Conservation (phyloP, 1,140 invertebrate genomes). For the Drosophila grimshawi region DNA sequence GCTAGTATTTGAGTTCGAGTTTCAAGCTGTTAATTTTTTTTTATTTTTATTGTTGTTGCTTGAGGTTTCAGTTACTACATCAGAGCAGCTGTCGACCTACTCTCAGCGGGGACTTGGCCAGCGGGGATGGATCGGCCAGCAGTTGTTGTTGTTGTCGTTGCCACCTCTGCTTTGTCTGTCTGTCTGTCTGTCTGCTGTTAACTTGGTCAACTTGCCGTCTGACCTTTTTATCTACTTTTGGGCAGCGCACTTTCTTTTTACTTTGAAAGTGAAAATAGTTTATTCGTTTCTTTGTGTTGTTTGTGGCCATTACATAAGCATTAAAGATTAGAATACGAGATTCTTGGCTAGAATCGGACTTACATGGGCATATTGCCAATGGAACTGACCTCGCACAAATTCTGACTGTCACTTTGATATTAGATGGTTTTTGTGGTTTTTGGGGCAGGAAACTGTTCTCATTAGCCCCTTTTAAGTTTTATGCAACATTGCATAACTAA, state of each 20-base stretch:
- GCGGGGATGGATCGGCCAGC: neutral
- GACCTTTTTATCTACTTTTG: constrained; percentile 44
- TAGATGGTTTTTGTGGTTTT: neutral
- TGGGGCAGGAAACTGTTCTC: too few species aligned
- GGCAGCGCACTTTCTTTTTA: constrained; percentile 36
- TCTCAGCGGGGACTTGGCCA: constrained; percentile 15
- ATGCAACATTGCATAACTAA: too few species aligned
- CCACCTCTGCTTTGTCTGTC: constrained; percentile 11
- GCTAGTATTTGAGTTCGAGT: constrained; percentile 18
- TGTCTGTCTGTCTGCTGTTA: constrained; percentile 12
- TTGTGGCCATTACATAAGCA: constrained; percentile 32
- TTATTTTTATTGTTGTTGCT: constrained; percentile 5
- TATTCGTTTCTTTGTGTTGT: neutral
- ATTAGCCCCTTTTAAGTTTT: too few species aligned
- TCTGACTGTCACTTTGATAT: neutral
- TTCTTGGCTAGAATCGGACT: constrained; percentile 1
- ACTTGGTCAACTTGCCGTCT: constrained; percentile 32
- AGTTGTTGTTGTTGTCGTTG: constrained; percentile 17
- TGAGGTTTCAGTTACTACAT: constrained; percentile 31
- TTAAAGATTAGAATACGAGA: constrained; percentile 29
- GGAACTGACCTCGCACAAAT: constrained; percentile 33
- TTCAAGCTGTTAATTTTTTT: constrained; percentile 5
- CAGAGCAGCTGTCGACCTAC: constrained; percentile 46
- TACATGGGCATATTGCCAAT: constrained; percentile 23
- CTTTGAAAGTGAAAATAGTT: constrained; percentile 36